Base-by-base conservation (phyloP, 2,888 invertebrate species). In the Branchipolynoe longqiensis region DNA sequence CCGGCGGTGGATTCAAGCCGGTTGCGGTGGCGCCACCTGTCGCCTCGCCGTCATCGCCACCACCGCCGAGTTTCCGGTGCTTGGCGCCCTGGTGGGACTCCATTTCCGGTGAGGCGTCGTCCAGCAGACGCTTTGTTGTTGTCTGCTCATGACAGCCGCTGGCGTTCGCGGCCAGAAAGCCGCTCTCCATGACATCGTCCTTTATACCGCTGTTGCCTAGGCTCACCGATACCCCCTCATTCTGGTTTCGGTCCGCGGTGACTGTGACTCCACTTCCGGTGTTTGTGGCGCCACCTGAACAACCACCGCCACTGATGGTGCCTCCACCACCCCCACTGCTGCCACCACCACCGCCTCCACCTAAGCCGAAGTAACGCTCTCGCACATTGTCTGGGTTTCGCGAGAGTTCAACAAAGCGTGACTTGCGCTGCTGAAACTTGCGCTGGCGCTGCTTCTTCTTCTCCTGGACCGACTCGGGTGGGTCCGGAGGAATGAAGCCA, bases 401-500 rank as follows among this genome's bases (percentile, higher is more conserved):
- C 1, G 78, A 54, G 1, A 28, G 25, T 28, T 78, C 48, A 31
- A 78, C 28, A 48, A 48, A 78, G 6, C 54, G 41, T 4, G 78
- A 25, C 48, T 31, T 78, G 3, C 78, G 41, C 14, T 78, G 41
- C 31, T 78, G 78, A 31, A 78, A 48, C 31, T 78, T 78, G 0
- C 78, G 78, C 31, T 78, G 78, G 18, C 78, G 41, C 78, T 48
- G 48, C 28, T 48, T 41, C 48, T 78, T 78, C 54, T 78, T 78
- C 48, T 78, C 78, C 48, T 40, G 41, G 31, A 78, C n/a, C 6
- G 48, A 41, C 41, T 78, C 78, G 6, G 78, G 78, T 18, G 78
- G 78, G 41, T 78, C 78, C 14, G 78, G 78, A n/a, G 78, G 78
- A 18, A 78, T 41, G 48, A 78, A 78, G 1, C 78, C 78, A 31